Evolutionary conservation across 2,797 vertebrate genomes (phyloP), one percentile per base, ranked within the genome.

Genomic region (Acanthurus leucopareius): DNA sequence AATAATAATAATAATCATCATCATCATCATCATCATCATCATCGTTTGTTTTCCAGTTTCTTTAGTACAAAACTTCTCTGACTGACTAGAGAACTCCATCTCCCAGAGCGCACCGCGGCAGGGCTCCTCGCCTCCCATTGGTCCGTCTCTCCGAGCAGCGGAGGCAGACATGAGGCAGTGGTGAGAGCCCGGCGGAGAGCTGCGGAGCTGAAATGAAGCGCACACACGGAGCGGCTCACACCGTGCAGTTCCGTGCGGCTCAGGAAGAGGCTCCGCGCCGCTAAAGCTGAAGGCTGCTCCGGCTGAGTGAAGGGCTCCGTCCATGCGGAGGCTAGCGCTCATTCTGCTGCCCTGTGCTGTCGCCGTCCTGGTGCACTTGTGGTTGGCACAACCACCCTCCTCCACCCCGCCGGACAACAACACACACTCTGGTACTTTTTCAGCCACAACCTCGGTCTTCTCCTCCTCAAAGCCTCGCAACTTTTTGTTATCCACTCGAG

Each of bases 281-380:
- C 86, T 53, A 15, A 79, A 84, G 88, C 88, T 89, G 85, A 70
- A 86, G 75, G 77, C 88, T 83, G 80, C 90, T 87, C 86, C 92
- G 83, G 85, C 77, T 80, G 77, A 83, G 89, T 84, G 83, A 85
- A 93, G 93, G 88, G 86, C 92, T 95, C 94, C 95, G 96, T 97
- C 93, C 96, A 98, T 97, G 97, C 96, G 96, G 94, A 97, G 95
- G 93, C 95, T 96, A 91, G 92, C 95, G 88, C 94, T 96, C 92
- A 76, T 95, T 90, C 92, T 98, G 92, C 93, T 96, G 84, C 96
- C 96, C 90, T 98, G 97, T 93, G 96, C 95, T 84, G 83, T 97
- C 91, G 97, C 96, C 95, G 95, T 96, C 82, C 94, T 95, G 92
- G 91, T 97, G 92, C 97, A 97, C 95, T 95, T 97, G 92, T 97